A percentile compares a stretch with the other conserved stretches of the same genome.
phyloP scores from a whole-genome alignment of 2,113 vertebrate genomes.

The Dolichallabes microphthalmus region DNA sequence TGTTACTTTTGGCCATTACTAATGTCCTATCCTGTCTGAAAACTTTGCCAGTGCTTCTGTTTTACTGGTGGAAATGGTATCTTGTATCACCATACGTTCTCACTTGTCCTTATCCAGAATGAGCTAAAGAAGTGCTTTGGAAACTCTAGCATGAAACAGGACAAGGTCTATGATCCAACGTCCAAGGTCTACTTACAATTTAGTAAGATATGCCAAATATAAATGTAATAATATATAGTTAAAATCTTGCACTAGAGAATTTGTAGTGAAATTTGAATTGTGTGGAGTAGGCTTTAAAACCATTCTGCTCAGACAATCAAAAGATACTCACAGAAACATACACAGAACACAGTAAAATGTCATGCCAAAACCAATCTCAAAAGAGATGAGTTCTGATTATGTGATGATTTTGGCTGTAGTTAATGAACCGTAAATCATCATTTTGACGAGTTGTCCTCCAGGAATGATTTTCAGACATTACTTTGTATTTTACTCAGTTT shows the following conservation, averaged over 20 bases:
- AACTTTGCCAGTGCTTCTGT: not conserved
- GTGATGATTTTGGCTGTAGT: slow-evolving; percentile 1
- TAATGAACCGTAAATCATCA: slow-evolving; percentile 18
- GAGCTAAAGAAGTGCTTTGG: not conserved
- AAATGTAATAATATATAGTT: not conserved
- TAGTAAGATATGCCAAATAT: not conserved
- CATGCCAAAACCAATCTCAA: slow-evolving; percentile 1
- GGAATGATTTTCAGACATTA: not conserved
- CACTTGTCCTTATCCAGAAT: not conserved
- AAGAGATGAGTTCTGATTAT: slow-evolving; percentile 1
- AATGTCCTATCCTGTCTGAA: not conserved
- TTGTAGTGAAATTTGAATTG: not conserved
- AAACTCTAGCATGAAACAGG: not conserved
- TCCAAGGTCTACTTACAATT: not conserved
- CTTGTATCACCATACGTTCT: not conserved
- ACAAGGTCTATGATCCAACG: not conserved
- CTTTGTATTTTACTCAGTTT: slow-evolving; percentile 10
- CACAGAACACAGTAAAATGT: not conserved
- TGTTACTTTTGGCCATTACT: not conserved
- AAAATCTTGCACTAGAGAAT: not conserved
- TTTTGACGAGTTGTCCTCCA: not conserved
- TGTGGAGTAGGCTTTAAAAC: not conserved
- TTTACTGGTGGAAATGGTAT: not conserved
- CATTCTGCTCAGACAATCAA: slow-evolving; percentile 2
- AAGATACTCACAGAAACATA: not conserved